Evolutionary conservation across 2,797 vertebrate genomes (phyloP).

Genomic region (Coregonus suidteri): DNA sequence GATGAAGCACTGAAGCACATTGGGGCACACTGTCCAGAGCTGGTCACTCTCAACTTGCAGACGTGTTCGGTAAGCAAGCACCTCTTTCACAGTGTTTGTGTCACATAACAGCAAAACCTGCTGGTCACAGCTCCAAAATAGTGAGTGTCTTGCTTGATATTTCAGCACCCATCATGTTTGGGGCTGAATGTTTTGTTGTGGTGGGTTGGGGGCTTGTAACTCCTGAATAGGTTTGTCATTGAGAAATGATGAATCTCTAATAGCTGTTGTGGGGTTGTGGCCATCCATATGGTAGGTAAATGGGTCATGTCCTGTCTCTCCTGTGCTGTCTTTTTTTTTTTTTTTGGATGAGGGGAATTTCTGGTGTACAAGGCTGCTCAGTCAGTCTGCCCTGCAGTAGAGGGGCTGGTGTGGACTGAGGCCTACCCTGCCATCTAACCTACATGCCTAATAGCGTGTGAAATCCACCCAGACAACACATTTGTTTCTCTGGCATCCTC

Average conservation of each 20-base stretch:
- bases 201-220: not conserved
- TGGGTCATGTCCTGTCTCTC: constrained; percentile 1
- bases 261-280: not conserved
- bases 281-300: not conserved
- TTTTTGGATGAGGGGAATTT: not conserved
- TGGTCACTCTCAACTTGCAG: constrained; percentile 94
- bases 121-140: not conserved
- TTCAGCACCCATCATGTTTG: not conserved
- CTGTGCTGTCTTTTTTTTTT: not conserved
- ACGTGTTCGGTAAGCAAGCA: constrained; percentile 88
- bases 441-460: constrained; percentile 22
- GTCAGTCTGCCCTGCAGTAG: constrained; percentile 3
- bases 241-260: not conserved
- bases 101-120: not conserved
- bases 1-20: constrained; percentile 96
- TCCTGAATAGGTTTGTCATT: not conserved
- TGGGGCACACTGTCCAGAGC: constrained; percentile 90
- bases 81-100: not conserved
- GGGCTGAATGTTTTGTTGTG: not conserved
- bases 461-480: constrained; percentile 27
- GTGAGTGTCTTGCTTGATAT: not conserved
- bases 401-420: not conserved
- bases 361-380: not conserved
- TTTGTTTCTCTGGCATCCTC: constrained; percentile 17
- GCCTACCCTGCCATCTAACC: constrained; percentile 5